These are phyloP conservation scores for Cosmopolites sordidus DNA, from an alignment of 2,888 invertebrate genomes.

Conservation along the genomic window DNA sequence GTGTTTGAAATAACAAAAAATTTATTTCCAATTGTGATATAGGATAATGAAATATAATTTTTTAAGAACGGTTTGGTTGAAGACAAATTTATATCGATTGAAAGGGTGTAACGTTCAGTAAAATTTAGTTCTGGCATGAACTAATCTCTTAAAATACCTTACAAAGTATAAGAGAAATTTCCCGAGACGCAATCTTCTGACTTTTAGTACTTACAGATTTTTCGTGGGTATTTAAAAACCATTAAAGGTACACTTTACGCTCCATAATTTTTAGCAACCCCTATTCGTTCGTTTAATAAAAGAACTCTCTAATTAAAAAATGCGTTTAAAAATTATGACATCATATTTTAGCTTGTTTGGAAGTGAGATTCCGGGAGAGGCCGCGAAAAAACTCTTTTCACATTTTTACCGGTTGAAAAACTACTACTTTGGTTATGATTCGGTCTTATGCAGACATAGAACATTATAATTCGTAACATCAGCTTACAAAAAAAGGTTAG, in stretches of 20 bases:
- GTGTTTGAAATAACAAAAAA: too few relatives aligned
- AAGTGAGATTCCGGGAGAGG: constrained; percentile 16
- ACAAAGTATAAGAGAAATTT: too few relatives aligned
- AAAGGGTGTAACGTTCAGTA: too few relatives aligned
- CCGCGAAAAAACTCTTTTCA: constrained; percentile 16
- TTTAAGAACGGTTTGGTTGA: too few relatives aligned
- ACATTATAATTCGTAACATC: too few relatives aligned
- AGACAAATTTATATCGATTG: too few relatives aligned
- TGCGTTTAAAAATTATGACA: constrained; percentile 13
- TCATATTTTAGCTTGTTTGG: constrained; percentile 10
- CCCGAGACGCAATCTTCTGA: too few relatives aligned
- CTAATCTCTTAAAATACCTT: too few relatives aligned
- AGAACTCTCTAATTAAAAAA: constrained; percentile 15
- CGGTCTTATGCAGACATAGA: constrained; percentile 26
- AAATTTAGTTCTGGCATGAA: too few relatives aligned
- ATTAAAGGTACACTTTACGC: constrained; percentile 12
- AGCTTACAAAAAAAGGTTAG: too few relatives aligned
- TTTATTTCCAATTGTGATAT: too few relatives aligned
- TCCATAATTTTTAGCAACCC: constrained; percentile 11
- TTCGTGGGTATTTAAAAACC: constrained; percentile 9
- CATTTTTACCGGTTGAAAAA: constrained; percentile 27
- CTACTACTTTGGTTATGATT: constrained; percentile 29
- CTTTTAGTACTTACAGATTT: constrained; percentile 11
- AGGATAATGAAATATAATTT: too few relatives aligned
- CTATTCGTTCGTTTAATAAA: constrained; percentile 5